phyloP scores from a whole-genome alignment of 64 coral and sea anemone species.

The Actinia equina region DNA sequence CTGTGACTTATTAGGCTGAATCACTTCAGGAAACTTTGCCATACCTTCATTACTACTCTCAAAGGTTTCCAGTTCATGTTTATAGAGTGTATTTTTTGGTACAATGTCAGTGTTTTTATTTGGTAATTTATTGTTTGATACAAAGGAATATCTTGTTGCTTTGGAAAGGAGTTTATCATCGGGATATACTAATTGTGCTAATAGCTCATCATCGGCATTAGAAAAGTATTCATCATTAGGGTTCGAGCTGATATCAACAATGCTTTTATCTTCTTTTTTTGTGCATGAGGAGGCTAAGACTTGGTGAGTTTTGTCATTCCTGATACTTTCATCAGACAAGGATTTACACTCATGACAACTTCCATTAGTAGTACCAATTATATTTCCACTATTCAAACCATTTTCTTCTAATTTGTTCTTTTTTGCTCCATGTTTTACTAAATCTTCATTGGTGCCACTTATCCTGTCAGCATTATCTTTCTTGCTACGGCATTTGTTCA shows the following conservation, averaged over 20 bases:
- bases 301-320: not conserved
- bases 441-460: not conserved
- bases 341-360: not conserved
- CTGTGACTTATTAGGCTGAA: not conserved
- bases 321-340: not conserved
- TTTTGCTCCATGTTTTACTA: not conserved
- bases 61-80: not conserved
- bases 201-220: not conserved
- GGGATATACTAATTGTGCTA: not conserved
- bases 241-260: not conserved
- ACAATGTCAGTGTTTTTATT: constrained; percentile 12
- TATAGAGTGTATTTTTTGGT: not conserved
- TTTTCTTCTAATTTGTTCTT: not conserved
- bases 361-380: not conserved
- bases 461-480: not conserved
- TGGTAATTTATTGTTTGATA: not conserved
- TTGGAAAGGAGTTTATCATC: not conserved
- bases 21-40: not conserved
- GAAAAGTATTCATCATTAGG: not conserved
- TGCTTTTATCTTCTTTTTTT: not conserved
- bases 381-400: not conserved
- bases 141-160: not conserved
- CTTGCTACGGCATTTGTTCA: not conserved
- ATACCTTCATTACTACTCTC: not conserved
- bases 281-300: not conserved